Evolutionary conservation across 1,140 invertebrate genomes (phyloP).

Genomic region (Nebria ingens): DNA sequence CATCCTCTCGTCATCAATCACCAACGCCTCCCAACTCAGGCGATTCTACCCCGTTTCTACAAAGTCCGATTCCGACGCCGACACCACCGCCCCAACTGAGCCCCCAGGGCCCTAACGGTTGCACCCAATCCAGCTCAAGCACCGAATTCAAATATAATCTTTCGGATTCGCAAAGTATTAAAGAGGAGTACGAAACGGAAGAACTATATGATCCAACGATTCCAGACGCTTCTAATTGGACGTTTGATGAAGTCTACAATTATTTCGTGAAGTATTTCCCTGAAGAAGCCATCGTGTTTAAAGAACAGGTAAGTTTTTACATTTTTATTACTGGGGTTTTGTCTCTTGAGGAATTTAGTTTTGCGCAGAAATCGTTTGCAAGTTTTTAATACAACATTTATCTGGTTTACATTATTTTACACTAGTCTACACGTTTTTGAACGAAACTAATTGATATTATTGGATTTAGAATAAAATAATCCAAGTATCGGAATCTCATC

Average conservation of each 20-base stretch:
- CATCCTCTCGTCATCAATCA: not conserved
- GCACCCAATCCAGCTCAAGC: not conserved
- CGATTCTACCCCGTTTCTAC: conserved; percentile 17
- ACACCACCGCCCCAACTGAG: conserved; percentile 29
- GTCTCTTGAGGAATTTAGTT: too few species aligned
- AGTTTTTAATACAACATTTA: too few species aligned
- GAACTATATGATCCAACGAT: conserved; percentile 50
- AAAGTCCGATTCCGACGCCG: conserved; percentile 20
- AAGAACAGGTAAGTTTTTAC: conserved; percentile 54
- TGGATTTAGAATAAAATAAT: too few species aligned
- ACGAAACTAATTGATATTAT: too few species aligned
- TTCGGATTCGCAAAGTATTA: conserved; percentile 26
- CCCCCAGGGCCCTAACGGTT: conserved; percentile 19
- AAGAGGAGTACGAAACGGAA: conserved; percentile 29
- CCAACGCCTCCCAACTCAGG: conserved; percentile 19
- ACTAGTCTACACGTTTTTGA: conserved; percentile 4
- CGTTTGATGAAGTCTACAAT: conserved; percentile 65
- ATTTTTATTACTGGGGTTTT: not conserved
- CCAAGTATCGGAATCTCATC: too few species aligned
- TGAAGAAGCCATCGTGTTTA: conserved; percentile 65
- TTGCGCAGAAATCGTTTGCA: too few species aligned
- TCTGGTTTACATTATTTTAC: too few species aligned
- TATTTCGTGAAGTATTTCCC: conserved; percentile 67
- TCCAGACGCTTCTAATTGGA: conserved; percentile 72
- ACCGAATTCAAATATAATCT: not conserved